Evolutionary conservation across 2,113 vertebrate genomes (phyloP).

Genomic region (Polypterus senegalus): DNA sequence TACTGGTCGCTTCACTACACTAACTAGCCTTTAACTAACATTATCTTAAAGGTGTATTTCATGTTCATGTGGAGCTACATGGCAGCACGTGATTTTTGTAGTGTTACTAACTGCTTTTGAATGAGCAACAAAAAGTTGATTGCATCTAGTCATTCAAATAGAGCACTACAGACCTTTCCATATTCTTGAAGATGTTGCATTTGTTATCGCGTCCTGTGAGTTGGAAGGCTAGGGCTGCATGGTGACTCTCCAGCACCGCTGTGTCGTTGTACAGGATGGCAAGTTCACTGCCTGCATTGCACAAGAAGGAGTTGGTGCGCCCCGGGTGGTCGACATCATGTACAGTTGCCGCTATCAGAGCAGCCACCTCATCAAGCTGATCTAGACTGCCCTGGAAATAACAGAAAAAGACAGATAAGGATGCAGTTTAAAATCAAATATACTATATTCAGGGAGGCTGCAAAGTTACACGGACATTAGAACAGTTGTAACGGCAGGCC

Average conservation of each 20-base stretch:
- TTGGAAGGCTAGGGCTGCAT: constrained; percentile 85
- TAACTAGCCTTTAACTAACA: no score
- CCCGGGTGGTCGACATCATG: constrained; percentile 90
- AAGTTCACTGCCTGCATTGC: constrained; percentile 84
- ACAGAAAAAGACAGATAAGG: background rate
- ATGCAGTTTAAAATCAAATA: no score
- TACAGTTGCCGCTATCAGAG: constrained; percentile 83
- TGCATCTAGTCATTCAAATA: background rate
- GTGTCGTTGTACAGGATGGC: constrained; percentile 92
- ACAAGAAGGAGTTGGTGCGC: constrained; percentile 89
- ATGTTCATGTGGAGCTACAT: no score
- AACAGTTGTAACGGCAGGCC: no score
- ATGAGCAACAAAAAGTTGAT: background rate
- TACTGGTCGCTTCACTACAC: no score
- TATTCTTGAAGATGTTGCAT: constrained; percentile 91
- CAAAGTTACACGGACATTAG: no score
- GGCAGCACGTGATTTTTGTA: background rate
- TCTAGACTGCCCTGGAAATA: constrained; percentile 71
- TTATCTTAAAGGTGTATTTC: no score
- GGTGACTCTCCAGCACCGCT: constrained; percentile 86
- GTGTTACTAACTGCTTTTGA: background rate
- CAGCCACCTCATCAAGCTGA: constrained; percentile 78
- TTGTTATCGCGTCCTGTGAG: constrained; percentile 78
- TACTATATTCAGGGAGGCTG: no score
- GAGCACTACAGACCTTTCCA: constrained; percentile 61